Conservation (phyloP, 1,140 invertebrate species). For the Orchestia grillus region DNA sequence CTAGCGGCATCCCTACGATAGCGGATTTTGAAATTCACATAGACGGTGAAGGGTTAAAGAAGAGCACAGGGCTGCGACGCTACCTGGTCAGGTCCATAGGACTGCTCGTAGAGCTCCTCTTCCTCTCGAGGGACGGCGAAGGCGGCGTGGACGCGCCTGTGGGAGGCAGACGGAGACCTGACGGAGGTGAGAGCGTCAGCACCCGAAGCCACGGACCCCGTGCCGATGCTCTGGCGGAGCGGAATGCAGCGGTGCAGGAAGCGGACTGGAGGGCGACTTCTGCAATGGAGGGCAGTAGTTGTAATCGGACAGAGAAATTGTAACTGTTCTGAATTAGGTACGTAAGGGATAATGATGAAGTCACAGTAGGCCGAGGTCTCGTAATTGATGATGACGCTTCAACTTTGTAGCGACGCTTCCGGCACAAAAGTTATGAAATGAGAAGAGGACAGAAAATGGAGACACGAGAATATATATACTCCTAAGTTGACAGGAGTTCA, state of each 20-base stretch:
- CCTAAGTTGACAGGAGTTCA: too few relatives aligned
- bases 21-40: too few relatives aligned
- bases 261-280: not conserved
- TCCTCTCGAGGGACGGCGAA: not conserved
- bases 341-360: too few relatives aligned
- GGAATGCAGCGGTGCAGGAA: not conserved
- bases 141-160: slow-evolving; percentile 24
- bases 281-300: not conserved
- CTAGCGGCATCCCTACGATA: too few relatives aligned
- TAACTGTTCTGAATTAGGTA: not conserved
- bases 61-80: not conserved
- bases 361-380: not conserved
- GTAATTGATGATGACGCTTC: not conserved
- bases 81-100: slow-evolving; percentile 39
- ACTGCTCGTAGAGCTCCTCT: not conserved
- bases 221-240: not conserved
- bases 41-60: too few relatives aligned
- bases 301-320: not conserved
- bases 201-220: not conserved
- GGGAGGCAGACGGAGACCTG: not conserved
- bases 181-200: not conserved
- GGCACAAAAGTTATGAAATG: not conserved
- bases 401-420: not conserved
- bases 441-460: too few relatives aligned
- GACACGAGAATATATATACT: too few relatives aligned